Base-by-base conservation (phyloP, 2,113 vertebrate species). In the Gobio gobio region DNA sequence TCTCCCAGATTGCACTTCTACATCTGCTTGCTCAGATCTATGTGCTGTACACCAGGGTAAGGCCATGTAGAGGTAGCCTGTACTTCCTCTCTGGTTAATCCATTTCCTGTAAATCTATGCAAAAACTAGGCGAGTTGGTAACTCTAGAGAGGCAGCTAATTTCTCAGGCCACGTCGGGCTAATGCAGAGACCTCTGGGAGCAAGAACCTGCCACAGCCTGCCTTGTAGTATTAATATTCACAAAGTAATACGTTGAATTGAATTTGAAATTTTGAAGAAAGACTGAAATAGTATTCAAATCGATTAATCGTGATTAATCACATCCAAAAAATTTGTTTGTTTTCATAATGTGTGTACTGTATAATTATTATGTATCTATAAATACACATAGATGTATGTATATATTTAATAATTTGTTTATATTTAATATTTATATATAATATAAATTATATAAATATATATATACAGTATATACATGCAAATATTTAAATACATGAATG, bases 161-260 rank as follows among this genome's bases (percentile, higher is more conserved):
- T 77, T 77, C 63, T 33, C 43, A 54, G 40, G 43, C 16, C 43
- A 58, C 12, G 20, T 13, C 6, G 7, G n/a, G n/a, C 45, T 75
- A 51, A 75, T 75, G 29, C 33, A 68, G 64, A 49, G 33, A 83
- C 74, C 73, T 59, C 33, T 24, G 45, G 79, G 74, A 86, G 49
- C 20, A 70, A 70, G 2, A 56, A 13, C 26, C 4, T 13, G 2
- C 76, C 63, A 40, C 76, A 78, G 59, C 75, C 74, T 59, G 59
- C 18, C 22, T 64, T 47, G 85, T 22, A 58, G 4, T 78, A 83
- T 91, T 86, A 90, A 92, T 92, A 93, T 93, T 89, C 90, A 88
- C 78, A 86, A 72, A 49, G 83, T 49, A 13, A 13, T 49, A 49
- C 10, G 13, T 10, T 10, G 9, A 45, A 45, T 13, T 40, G 40